Base-by-base conservation (phyloP, 1,140 invertebrate genomes). In the Ditylenchus dipsaci region DNA sequence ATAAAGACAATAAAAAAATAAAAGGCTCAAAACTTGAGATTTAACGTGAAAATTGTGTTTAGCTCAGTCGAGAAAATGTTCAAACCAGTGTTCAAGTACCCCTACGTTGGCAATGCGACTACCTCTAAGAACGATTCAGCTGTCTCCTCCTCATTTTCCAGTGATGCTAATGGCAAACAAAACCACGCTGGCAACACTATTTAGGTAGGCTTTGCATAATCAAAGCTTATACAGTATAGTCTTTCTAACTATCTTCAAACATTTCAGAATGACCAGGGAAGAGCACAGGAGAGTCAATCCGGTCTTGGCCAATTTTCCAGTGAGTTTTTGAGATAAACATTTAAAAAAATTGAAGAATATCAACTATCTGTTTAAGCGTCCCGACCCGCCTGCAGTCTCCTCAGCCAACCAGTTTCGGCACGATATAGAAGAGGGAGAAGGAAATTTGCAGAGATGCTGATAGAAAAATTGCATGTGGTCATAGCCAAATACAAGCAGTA, bases 131-230 rank as follows among this genome's bases (percentile, higher is more conserved):
- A 74, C 57, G 74, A 76, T 42, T 74, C 72, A n/a, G 67, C 72
- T 8, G 72, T 77, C 21, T 74, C 72, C 29, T 74, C 72, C 8
- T 61, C 76, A 11, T 76, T 74, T 33, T 74, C 72, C 19, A 77
- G 60, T 17, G 72, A 74, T 19, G 69, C 73, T 19, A 71, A 71
- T 27, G 47, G 47, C 15, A 8, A 3, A 30, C 27, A 33, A 21
- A 5, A 61, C 38, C 59, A 61, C 26, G n/a, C n/a, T 30, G 29
- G 38, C 59, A 61, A 26, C 38, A 61, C 27, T 21, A 61, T 61
- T 7, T n/a, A n/a, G n/a, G n/a, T n/a, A 47, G 15, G 45, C 45
- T 47, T 47, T 47, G 45, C 45, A 21, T 21, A 47, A 47, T 47
- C 45, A 21, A 15, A 15, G 45, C 19, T 1, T 3, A 27, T 9